Evolutionary conservation across 2,888 invertebrate species (phyloP).

Genomic region (Scaptomyza cyrtandrae): DNA sequence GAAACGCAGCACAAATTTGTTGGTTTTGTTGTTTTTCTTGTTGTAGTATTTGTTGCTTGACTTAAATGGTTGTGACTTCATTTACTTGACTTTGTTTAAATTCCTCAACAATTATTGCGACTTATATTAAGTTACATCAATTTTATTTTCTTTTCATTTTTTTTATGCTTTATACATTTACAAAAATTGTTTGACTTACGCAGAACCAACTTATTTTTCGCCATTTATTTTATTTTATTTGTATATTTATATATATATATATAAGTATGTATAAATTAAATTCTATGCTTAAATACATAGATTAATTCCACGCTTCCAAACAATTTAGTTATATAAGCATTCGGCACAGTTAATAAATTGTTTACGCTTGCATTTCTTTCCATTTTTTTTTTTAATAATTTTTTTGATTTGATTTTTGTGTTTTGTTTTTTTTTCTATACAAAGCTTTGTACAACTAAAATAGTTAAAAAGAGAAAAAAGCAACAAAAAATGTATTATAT

Average conservation of each 20-base stretch:
- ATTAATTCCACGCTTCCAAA: constrained; percentile 71
- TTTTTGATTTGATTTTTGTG: constrained; percentile 45
- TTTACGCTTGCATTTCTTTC: constrained; percentile 45
- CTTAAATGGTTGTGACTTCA: constrained; percentile 59
- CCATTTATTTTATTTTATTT: constrained; percentile 29
- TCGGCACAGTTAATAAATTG: constrained; percentile 64
- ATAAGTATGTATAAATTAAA: constrained; percentile 63
- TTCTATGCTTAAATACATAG: constrained; percentile 76
- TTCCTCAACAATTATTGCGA: constrained; percentile 70
- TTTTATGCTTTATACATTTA: constrained; percentile 60
- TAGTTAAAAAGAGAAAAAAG: constrained; percentile 74
- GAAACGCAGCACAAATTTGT: constrained; percentile 54
- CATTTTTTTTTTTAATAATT: constrained; percentile 31
- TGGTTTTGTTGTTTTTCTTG: constrained; percentile 23
- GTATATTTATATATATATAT: constrained; percentile 33
- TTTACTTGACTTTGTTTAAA: constrained; percentile 49
- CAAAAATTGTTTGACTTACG: constrained; percentile 57
- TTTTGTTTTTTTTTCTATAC: constrained; percentile 54
- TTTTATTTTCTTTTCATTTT: constrained; percentile 30
- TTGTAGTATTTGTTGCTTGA: constrained; percentile 40
- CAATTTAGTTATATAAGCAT: constrained; percentile 62
- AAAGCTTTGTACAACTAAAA: constrained; percentile 82
- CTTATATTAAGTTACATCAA: constrained; percentile 75
- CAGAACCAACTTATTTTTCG: constrained; percentile 41
- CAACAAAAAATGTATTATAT: constrained; percentile 70